These are phyloP conservation scores for Trichonephila inaurata DNA, from an alignment of 1,140 invertebrate genomes.

Conservation along the genomic window DNA sequence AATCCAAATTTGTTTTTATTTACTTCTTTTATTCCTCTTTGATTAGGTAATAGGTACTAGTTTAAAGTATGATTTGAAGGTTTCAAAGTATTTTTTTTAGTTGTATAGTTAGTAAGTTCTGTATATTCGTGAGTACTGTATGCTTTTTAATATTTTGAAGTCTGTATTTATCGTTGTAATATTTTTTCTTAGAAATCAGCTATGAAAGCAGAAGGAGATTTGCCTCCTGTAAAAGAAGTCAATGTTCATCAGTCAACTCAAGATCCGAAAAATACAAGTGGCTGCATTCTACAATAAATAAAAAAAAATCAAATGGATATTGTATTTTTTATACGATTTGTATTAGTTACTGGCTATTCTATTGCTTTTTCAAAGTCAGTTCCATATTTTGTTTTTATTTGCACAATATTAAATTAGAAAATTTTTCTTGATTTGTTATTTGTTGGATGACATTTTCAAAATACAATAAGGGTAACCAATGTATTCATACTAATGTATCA, in stretches of 20 bases:
- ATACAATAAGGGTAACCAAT: neutral
- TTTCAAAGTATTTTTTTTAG: too few relatives aligned
- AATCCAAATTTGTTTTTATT: too few relatives aligned
- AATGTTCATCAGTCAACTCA: conserved; percentile 84
- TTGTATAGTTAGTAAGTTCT: too few relatives aligned
- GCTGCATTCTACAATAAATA: conserved; percentile 82
- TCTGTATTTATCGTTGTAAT: neutral
- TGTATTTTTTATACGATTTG: conserved; percentile 12
- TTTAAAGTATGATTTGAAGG: too few relatives aligned
- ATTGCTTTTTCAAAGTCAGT: neutral
- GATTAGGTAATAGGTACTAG: too few relatives aligned
- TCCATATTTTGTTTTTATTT: neutral
- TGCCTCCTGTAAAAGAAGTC: conserved; percentile 86
- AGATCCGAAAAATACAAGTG: conserved; percentile 86
- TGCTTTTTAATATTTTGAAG: too few relatives aligned
- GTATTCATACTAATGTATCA: neutral
- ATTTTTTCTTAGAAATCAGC: conserved; percentile 79
- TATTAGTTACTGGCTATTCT: neutral
- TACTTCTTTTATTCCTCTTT: too few relatives aligned
- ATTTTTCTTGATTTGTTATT: neutral
- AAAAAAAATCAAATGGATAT: neutral
- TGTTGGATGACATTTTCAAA: neutral
- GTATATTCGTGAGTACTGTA: too few relatives aligned
- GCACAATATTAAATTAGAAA: neutral
- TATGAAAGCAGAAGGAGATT: conserved; percentile 82